A percentile compares a stretch with the other conserved stretches of the same genome.
phyloP scores from a whole-genome alignment of 2,888 invertebrate species.

The Salpingus planirostris region DNA sequence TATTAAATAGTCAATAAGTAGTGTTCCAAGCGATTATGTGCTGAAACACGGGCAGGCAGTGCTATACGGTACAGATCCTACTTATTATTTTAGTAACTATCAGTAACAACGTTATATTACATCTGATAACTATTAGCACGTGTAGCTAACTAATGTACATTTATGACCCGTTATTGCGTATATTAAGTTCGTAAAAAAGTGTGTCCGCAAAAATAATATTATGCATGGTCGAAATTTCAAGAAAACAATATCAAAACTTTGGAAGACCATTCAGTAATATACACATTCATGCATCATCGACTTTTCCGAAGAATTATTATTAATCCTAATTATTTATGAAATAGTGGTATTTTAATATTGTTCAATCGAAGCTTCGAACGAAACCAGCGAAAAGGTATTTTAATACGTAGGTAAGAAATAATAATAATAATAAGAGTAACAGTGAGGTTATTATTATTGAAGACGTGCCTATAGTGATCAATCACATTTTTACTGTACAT shows the following conservation, averaged over 20 bases:
- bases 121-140: constrained; percentile 27
- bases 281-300: constrained; percentile 24
- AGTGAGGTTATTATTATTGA: constrained; percentile 10
- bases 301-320: constrained; percentile 19
- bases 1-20: constrained; percentile 42
- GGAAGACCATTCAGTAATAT: constrained; percentile 35
- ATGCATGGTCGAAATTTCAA: constrained; percentile 19
- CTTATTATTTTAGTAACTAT: constrained; percentile 20
- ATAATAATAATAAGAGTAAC: constrained; percentile 4
- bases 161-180: constrained; percentile 17
- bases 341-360: constrained; percentile 21
- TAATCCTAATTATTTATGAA: constrained; percentile 14
- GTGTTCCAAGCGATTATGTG: constrained; percentile 44
- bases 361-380: constrained; percentile 20
- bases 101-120: constrained; percentile 26
- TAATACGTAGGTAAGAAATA: no score
- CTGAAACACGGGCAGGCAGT: constrained; percentile 44
- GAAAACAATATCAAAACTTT: constrained; percentile 28
- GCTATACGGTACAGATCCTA: constrained; percentile 42
- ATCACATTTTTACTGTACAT: constrained; percentile 19
- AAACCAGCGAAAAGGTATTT: no score
- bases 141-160: constrained; percentile 17
- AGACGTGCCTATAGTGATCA: constrained; percentile 25
- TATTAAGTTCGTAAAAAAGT: constrained; percentile 15
- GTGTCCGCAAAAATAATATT: constrained; percentile 15